Percentiles rank a stretch among this genome's conserved stretches.
Conservation (phyloP, 2,113 vertebrate genomes). For the Ictidomys tridecemlineatus region DNA sequence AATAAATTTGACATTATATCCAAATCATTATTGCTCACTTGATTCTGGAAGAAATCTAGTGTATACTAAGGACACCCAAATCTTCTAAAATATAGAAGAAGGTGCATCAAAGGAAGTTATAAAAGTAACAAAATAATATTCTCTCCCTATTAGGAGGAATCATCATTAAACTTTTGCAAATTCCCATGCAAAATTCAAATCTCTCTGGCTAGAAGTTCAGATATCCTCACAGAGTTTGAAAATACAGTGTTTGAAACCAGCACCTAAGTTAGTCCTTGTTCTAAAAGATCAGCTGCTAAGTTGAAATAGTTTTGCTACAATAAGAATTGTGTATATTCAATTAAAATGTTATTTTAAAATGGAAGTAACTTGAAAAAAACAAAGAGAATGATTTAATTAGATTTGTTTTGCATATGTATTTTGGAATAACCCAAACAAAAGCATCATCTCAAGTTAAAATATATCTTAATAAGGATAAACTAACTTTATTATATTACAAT, state of each 20-base stretch:
- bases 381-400: background rate
- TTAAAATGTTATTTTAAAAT: slow-evolving; percentile 58
- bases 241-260: slow-evolving; percentile 66
- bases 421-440: slow-evolving; percentile 66
- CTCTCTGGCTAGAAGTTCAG: slow-evolving; percentile 46
- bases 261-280: slow-evolving; percentile 84
- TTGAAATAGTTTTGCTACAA: slow-evolving; percentile 87
- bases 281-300: slow-evolving; percentile 75
- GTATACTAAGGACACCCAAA: background rate
- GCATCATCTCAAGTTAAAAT: slow-evolving; percentile 48
- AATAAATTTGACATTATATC: background rate
- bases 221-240: background rate
- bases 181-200: slow-evolving; percentile 57
- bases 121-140: background rate
- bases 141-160: background rate
- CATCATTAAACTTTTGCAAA: slow-evolving; percentile 55
- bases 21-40: slow-evolving; percentile 40
- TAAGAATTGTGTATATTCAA: background rate
- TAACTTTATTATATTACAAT: slow-evolving; percentile 51
- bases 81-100: slow-evolving; percentile 22
- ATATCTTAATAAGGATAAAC: background rate
- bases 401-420: slow-evolving; percentile 37
- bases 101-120: background rate
- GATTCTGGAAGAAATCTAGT: slow-evolving; percentile 22
- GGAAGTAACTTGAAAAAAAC: slow-evolving; percentile 13